Conservation (phyloP, 1,140 invertebrate species). For the Octopus bimaculoides region DNA sequence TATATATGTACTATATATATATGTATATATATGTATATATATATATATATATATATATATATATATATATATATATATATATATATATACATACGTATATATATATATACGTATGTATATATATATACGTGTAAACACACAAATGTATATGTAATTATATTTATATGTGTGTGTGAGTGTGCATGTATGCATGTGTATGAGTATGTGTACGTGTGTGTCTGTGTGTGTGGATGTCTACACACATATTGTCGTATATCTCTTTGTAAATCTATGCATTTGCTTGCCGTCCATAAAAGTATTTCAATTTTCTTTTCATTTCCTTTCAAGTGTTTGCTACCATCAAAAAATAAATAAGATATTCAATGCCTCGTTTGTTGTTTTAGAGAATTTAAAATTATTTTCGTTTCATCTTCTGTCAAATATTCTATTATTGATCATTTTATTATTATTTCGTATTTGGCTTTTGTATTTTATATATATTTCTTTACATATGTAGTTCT, state of each 20-base stretch:
- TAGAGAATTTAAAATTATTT: too few relatives aligned
- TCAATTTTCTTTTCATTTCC: too few relatives aligned
- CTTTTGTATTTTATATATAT: not conserved
- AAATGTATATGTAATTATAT: not conserved
- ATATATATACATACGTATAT: not conserved
- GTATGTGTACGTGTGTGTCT: not conserved
- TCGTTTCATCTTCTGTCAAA: too few relatives aligned
- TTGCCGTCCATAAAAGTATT: too few relatives aligned
- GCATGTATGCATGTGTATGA: not conserved
- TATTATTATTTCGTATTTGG: not conserved
- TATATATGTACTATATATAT: not conserved
- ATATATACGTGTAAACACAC: not conserved
- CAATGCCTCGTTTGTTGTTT: too few relatives aligned
- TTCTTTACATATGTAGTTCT: not conserved
- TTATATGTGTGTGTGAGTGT: not conserved
- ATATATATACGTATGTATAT: not conserved
- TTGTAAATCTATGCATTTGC: too few relatives aligned
- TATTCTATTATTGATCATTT: too few relatives aligned
- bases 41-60: constrained; percentile 4
- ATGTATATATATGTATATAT: not conserved
- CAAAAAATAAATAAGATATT: too few relatives aligned
- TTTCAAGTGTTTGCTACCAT: too few relatives aligned
- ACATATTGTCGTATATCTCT: not conserved
- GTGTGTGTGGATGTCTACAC: not conserved
- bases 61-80: not conserved